Percentiles rank a stretch among this genome's conserved stretches.
Conservation (phyloP, 2,797 vertebrate genomes). For the Echeneis naucrates region DNA sequence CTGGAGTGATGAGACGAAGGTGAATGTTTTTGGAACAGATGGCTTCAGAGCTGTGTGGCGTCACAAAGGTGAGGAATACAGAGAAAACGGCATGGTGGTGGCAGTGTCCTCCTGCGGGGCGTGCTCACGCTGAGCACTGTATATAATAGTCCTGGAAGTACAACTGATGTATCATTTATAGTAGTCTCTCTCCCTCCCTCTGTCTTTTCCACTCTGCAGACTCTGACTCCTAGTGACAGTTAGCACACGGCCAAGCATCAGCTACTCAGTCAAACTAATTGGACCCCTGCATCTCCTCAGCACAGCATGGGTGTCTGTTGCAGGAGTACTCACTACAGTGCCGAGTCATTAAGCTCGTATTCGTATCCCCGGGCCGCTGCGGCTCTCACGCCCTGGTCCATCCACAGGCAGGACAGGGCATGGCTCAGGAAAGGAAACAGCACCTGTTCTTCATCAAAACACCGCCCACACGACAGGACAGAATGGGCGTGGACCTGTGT, state of each 20-base stretch:
- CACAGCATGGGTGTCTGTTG: constrained; percentile 30
- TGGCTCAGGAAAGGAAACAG: constrained; percentile 79
- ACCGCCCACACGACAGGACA: constrained; percentile 79
- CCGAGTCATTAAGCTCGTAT: constrained; percentile 84
- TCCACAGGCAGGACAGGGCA: constrained; percentile 80
- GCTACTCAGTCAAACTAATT: constrained; percentile 70
- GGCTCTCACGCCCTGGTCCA: constrained; percentile 75
- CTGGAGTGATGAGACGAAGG: too few relatives aligned
- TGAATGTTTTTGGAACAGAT: too few relatives aligned
- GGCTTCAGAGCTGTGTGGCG: too few relatives aligned
- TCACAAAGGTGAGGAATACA: too few relatives aligned
- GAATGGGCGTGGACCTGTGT: constrained; percentile 78
- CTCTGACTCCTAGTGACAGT: constrained; percentile 70
- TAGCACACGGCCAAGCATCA: constrained; percentile 66
- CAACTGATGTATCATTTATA: not conserved
- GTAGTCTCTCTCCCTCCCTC: not conserved
- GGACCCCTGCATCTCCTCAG: constrained; percentile 65
- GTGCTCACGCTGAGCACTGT: too few relatives aligned
- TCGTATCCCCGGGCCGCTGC: constrained; percentile 78
- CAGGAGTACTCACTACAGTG: constrained; percentile 79
- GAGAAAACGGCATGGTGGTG: too few relatives aligned
- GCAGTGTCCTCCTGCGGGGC: too few relatives aligned
- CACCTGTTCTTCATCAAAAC: constrained; percentile 81
- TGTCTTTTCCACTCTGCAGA: constrained; percentile 18
- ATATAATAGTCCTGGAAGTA: not conserved